Conservation (phyloP, 2,113 vertebrate species). For the Crotalus tigris region DNA sequence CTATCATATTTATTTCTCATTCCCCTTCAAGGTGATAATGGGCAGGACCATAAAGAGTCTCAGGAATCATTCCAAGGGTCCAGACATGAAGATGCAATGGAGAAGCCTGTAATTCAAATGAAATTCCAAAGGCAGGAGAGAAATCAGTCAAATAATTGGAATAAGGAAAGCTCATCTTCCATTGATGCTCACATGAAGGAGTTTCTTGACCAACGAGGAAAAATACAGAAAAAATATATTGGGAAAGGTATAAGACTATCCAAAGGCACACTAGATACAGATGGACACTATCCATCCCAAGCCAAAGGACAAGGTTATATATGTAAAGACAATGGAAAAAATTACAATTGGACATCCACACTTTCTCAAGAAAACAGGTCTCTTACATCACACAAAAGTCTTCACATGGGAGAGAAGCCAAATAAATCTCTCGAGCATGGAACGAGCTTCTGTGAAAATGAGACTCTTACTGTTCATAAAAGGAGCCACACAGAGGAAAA, state of each 20-base stretch:
- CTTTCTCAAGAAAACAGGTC: neutral
- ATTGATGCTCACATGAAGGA: neutral
- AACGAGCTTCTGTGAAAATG: neutral
- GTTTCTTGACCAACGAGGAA: neutral
- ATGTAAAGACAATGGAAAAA: neutral
- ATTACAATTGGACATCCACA: neutral
- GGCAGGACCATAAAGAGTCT: neutral
- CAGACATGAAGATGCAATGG: neutral
- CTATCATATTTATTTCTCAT: neutral
- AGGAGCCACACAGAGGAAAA: no score
- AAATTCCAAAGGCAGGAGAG: neutral
- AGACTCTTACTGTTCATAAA: neutral
- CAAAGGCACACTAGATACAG: neutral
- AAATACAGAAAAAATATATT: neutral
- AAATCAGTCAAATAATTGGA: neutral
- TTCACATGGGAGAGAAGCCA: neutral
- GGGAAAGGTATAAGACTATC: neutral
- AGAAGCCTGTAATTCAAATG: neutral
- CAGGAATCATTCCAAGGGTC: neutral
- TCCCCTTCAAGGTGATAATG: neutral
- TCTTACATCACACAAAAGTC: neutral
- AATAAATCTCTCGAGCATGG: neutral
- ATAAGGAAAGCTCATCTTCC: neutral
- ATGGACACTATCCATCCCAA: neutral
- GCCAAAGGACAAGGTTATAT: neutral